phyloP scores from a whole-genome alignment of 2,888 invertebrate genomes.

The Drosophila kanekoi region DNA sequence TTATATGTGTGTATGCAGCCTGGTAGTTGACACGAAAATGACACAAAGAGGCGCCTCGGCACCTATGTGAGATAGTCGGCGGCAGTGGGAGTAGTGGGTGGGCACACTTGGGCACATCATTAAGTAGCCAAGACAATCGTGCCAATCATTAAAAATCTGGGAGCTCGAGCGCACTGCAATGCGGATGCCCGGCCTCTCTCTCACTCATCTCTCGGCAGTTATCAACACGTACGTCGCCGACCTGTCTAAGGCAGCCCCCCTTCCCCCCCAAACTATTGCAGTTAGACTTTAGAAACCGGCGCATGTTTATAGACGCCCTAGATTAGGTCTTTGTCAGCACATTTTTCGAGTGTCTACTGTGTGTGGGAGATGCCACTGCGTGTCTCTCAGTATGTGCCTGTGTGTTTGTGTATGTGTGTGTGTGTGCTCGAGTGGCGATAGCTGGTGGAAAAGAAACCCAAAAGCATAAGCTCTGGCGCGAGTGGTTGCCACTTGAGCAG shows the following conservation, averaged over 20 bases:
- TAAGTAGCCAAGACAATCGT: slow-evolving; percentile 80
- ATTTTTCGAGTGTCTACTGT: slow-evolving; percentile 78
- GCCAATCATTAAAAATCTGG: slow-evolving; percentile 81
- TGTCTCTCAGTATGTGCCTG: not conserved
- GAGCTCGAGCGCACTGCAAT: slow-evolving; percentile 52
- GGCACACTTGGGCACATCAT: slow-evolving; percentile 69
- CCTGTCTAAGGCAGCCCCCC: slow-evolving; percentile 68
- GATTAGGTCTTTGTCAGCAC: slow-evolving; percentile 84
- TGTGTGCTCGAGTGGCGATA: slow-evolving; percentile 80
- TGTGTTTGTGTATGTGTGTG: slow-evolving; percentile 39
- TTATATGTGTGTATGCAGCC: slow-evolving; percentile 46
- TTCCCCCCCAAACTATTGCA: slow-evolving; percentile 67
- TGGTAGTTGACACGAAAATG: slow-evolving; percentile 74
- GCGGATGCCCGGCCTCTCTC: slow-evolving; percentile 57
- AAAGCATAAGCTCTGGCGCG: slow-evolving; percentile 75
- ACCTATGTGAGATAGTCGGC: not conserved
- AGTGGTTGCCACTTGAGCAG: slow-evolving; percentile 56
- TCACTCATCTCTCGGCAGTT: slow-evolving; percentile 64
- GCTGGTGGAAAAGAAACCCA: slow-evolving; percentile 71
- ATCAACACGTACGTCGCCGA: slow-evolving; percentile 78
- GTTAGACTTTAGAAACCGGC: slow-evolving; percentile 51
- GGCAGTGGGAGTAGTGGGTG: slow-evolving; percentile 9
- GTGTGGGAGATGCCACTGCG: slow-evolving; percentile 7
- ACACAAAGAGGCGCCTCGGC: slow-evolving; percentile 34
- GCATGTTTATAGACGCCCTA: slow-evolving; percentile 78